phyloP scores from a whole-genome alignment of 2,888 invertebrate genomes.

The Agrilus biguttatus region DNA sequence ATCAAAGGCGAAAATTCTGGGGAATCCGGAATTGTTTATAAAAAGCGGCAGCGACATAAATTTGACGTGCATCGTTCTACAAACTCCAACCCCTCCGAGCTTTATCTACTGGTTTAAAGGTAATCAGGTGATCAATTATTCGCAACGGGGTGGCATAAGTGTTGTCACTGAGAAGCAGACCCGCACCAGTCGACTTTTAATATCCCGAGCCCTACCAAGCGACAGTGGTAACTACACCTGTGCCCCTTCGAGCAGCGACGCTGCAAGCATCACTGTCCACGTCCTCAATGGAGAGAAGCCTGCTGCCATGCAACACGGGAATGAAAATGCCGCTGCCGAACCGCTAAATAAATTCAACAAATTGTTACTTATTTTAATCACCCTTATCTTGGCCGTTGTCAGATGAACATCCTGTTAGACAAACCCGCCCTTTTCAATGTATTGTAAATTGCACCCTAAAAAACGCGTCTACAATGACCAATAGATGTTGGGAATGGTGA shows the following conservation, averaged over 20 bases:
- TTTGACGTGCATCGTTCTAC: constrained; percentile 73
- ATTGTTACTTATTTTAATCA: too few relatives aligned
- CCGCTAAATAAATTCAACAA: too few relatives aligned
- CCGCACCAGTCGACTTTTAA: constrained; percentile 69
- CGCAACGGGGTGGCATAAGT: constrained; percentile 71
- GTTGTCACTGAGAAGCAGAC: constrained; percentile 76
- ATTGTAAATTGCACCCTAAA: too few relatives aligned
- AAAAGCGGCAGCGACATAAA: constrained; percentile 85
- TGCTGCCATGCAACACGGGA: constrained; percentile 33
- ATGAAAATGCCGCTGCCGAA: constrained; percentile 2
- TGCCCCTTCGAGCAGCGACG: constrained; percentile 46
- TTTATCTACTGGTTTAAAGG: constrained; percentile 76
- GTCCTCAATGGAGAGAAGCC: constrained; percentile 38
- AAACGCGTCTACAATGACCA: too few relatives aligned
- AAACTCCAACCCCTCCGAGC: constrained; percentile 70
- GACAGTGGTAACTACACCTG: constrained; percentile 87
- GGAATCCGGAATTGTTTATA: constrained; percentile 74
- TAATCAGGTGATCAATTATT: constrained; percentile 68
- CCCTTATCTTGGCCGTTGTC: too few relatives aligned
- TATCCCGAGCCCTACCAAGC: constrained; percentile 65
- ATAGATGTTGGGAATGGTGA: too few relatives aligned
- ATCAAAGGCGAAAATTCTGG: constrained; percentile 77
- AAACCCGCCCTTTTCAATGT: too few relatives aligned
- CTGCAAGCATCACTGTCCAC: constrained; percentile 41
- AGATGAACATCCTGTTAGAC: too few relatives aligned